A percentile compares a stretch with the other conserved stretches of the same genome.
Evolutionary conservation across 2,113 vertebrate genomes (phyloP).

Genomic region (Pipa parva): DNA sequence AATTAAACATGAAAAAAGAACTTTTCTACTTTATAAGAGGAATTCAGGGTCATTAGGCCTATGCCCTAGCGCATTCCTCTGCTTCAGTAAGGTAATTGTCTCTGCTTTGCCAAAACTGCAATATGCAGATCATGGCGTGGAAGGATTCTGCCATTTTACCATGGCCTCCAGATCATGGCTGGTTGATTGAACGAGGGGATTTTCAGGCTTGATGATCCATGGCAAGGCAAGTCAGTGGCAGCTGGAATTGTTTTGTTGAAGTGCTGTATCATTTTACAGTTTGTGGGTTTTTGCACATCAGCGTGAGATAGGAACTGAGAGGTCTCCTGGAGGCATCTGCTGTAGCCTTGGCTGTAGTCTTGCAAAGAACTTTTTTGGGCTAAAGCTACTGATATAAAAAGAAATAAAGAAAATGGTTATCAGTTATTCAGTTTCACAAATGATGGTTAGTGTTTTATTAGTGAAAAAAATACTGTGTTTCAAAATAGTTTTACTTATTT

Average conservation of each 20-base stretch:
- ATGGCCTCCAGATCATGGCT: constrained; percentile 66
- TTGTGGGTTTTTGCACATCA: constrained; percentile 7
- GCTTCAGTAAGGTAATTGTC: background rate
- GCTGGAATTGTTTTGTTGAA: constrained; percentile 46
- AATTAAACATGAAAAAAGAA: constrained; percentile 5
- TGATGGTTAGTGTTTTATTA: no score
- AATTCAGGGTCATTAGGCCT: background rate
- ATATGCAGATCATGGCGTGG: background rate
- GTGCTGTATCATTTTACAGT: constrained; percentile 18
- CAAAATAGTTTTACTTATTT: no score
- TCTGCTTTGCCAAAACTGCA: background rate
- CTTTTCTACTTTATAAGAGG: constrained; percentile 14
- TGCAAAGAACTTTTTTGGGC: constrained; percentile 31
- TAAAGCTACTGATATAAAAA: background rate
- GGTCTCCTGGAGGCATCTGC: constrained; percentile 63
- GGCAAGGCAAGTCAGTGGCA: constrained; percentile 23
- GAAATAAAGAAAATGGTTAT: background rate
- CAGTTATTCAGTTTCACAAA: background rate
- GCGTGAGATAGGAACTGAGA: constrained; percentile 54
- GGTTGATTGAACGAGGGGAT: constrained; percentile 23
- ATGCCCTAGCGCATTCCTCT: background rate
- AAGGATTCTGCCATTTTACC: constrained; percentile 52
- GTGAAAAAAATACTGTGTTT: no score
- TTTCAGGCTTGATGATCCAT: constrained; percentile 35
- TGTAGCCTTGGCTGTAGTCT: constrained; percentile 55